Evolutionary conservation across 2,888 invertebrate species (phyloP), one percentile per base, ranked within the genome.

Genomic region (Deilephila elpenor): DNA sequence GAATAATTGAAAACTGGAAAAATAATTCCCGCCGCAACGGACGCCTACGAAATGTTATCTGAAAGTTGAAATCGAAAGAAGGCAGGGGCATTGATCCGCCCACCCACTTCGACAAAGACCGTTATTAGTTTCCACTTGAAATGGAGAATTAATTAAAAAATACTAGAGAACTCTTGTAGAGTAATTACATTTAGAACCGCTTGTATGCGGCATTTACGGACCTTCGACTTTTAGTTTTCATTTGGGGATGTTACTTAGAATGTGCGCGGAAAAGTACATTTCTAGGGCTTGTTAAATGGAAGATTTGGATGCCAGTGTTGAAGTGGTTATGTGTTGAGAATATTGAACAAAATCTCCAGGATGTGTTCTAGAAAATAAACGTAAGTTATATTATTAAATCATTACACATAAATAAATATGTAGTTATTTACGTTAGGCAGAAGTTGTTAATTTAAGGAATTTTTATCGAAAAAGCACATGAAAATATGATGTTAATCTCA

Each of bases 1-100:
- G 19, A 62, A n/a, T 8, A 62, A 56, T 56, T n/a, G 3, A 29
- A 17, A 73, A 62, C 71, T 70, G 73, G 67, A 76, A 80, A 82
- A 82, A 81, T 78, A 74, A 80, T 81, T 80, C 80, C 77, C 79
- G 79, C 82, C 77, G 78, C 81, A 79, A 83, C 80, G 77, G 80
- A 74, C 74, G 78, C 77, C 76, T 76, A 79, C 80, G 77, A 81
- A 85, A 83, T 83, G 80, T 80, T 75, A 74, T 74, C 77, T 78
- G 78, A 83, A 86, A 90, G 89, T 88, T 88, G 83, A 87, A 87
- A 89, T 88, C 86, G 80, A 82, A 83, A 82, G 83, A 86, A 83
- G 44, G 44, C 44, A 14, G 44, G 44, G 44, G 44, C n/a, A 62
- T 62, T 37, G n/a, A 62, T 62, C 62, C 37, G n/a, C 62, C n/a